These are phyloP conservation scores for Panthera uncia DNA, from an alignment of 2,113 vertebrate genomes.

Conservation along the genomic window DNA sequence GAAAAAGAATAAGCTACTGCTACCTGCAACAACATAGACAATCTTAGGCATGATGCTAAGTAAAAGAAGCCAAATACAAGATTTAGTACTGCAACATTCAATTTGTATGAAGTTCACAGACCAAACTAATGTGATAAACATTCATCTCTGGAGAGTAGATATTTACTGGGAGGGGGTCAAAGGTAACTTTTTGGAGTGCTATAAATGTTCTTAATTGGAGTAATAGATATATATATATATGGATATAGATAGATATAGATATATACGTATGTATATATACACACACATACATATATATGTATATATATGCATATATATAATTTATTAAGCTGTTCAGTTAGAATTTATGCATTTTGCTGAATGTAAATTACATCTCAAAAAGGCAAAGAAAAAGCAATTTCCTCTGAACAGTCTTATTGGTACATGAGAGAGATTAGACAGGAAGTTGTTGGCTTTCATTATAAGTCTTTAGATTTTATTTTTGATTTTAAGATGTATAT, in stretches of 20 bases:
- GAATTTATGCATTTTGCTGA: neutral
- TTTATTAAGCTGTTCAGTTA: neutral
- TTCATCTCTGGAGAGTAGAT: neutral
- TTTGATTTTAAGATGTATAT: neutral
- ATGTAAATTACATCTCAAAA: slow-evolving; percentile 22
- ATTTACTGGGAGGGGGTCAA: neutral
- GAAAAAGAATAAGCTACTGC: neutral
- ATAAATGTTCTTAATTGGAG: neutral
- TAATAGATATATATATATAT: neutral
- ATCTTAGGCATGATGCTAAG: neutral
- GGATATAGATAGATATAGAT: neutral
- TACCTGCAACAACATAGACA: neutral
- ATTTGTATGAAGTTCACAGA: slow-evolving; percentile 13
- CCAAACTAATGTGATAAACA: neutral
- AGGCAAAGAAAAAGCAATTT: neutral
- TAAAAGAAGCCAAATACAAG: neutral
- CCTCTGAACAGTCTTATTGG: neutral
- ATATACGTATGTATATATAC: neutral
- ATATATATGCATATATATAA: neutral
- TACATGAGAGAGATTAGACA: neutral
- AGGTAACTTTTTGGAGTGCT: neutral
- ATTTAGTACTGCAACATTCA: neutral
- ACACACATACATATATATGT: too few species aligned
- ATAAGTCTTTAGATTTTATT: neutral
- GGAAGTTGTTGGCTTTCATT: neutral